phyloP scores from a whole-genome alignment of 1,140 invertebrate genomes.

The Atta colombica region DNA sequence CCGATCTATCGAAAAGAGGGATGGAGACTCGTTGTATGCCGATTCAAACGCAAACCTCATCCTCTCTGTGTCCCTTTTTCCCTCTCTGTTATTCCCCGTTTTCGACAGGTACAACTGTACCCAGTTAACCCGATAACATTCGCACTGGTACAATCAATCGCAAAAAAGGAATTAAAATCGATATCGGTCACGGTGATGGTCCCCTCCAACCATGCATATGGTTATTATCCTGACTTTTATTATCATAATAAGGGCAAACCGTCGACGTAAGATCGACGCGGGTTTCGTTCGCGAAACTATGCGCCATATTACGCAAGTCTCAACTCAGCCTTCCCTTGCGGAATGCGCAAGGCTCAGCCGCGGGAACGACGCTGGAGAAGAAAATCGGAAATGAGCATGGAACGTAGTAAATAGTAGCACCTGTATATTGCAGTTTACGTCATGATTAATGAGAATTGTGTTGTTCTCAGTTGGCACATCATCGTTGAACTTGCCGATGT shows the following conservation, averaged over 20 bases:
- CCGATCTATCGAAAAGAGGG: constrained; percentile 61
- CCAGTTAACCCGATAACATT: constrained; percentile 55
- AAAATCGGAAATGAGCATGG: constrained; percentile 34
- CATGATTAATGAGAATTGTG: constrained; percentile 54
- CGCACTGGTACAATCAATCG: constrained; percentile 27
- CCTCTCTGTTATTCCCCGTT: neutral
- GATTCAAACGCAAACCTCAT: constrained; percentile 57
- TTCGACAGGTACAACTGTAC: constrained; percentile 56
- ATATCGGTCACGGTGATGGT: constrained; percentile 55
- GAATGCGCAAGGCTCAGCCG: constrained; percentile 42
- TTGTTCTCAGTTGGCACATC: constrained; percentile 33
- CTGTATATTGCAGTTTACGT: constrained; percentile 16
- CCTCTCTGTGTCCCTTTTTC: neutral
- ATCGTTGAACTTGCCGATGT: constrained; percentile 12
- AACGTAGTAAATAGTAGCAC: neutral
- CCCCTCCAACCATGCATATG: constrained; percentile 9
- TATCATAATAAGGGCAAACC: neutral
- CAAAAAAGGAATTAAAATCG: constrained; percentile 44
- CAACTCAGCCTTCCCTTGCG: constrained; percentile 28
- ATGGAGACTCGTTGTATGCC: constrained; percentile 42
- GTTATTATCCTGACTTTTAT: constrained; percentile 35
- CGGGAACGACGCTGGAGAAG: constrained; percentile 24
- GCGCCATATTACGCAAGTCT: constrained; percentile 61
- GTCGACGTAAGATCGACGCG: constrained; percentile 25
- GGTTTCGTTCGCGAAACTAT: constrained; percentile 33